phyloP scores from a whole-genome alignment of 2,888 invertebrate genomes.

The Gisinianus flammeolus region DNA sequence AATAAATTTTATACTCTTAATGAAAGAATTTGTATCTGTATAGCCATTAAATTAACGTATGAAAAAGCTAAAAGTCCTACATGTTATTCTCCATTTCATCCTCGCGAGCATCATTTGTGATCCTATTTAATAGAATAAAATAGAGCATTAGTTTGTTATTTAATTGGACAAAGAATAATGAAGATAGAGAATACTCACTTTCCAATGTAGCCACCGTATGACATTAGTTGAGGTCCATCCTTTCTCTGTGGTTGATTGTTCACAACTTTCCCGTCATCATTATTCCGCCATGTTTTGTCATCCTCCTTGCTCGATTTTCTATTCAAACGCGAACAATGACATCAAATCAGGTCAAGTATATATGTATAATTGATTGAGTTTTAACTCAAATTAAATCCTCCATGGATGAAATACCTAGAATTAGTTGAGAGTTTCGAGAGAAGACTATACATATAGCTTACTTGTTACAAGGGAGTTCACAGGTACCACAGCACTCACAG shows the following conservation, averaged over 20 bases:
- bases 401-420: too few species aligned
- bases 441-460: not conserved
- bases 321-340: too few species aligned
- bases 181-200: conserved; percentile 28
- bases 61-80: conserved; percentile 64
- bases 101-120: conserved; percentile 41
- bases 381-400: too few species aligned
- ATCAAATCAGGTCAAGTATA: too few species aligned
- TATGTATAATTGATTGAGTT: too few species aligned
- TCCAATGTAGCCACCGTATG: conserved; percentile 42
- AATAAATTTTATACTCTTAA: too few species aligned
- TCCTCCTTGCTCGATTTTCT: conserved; percentile 59
- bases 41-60: too few species aligned
- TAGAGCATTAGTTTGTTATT: too few species aligned
- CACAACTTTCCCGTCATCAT: conserved; percentile 40
- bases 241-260: conserved; percentile 40
- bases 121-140: conserved; percentile 15
- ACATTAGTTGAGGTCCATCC: conserved; percentile 39
- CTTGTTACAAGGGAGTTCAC: conserved; percentile 42
- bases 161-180: not conserved
- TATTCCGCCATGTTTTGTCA: conserved; percentile 39
- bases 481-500: conserved; percentile 44
- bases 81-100: conserved; percentile 42
- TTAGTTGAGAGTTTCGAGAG: not conserved
- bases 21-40: too few species aligned